Conservation (phyloP, 2,797 vertebrate species). For the Melanotaenia trifasciata region DNA sequence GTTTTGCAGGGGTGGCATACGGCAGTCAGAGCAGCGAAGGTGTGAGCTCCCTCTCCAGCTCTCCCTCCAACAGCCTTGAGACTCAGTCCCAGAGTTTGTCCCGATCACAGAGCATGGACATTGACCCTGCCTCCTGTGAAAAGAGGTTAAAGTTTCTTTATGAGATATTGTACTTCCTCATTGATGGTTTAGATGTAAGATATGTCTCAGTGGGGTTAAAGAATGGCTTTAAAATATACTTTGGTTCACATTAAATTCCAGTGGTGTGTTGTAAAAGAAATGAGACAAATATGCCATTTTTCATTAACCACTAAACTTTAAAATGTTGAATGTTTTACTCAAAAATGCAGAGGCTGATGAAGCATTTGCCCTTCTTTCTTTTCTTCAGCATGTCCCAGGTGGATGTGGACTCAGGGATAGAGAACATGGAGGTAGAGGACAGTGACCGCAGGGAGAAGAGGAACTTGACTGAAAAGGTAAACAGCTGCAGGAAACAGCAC, state of each 20-base stretch:
- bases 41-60: slow-evolving; percentile 99
- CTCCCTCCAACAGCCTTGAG: slow-evolving; percentile 98
- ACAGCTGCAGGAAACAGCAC: slow-evolving; percentile 70
- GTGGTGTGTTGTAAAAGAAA: slow-evolving; percentile 1
- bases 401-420: slow-evolving; percentile 99
- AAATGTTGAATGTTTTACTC: slow-evolving; percentile 1
- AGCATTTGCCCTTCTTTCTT: slow-evolving; percentile 45
- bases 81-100: slow-evolving; percentile 98
- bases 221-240: neutral
- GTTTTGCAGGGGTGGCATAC: slow-evolving; percentile 88
- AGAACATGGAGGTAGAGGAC: slow-evolving; percentile 99
- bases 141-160: slow-evolving; percentile 89
- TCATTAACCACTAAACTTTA: neutral
- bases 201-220: neutral
- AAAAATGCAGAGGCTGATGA: slow-evolving; percentile 1
- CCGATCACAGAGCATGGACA: slow-evolving; percentile 99
- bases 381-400: slow-evolving; percentile 96
- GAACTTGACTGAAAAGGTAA: slow-evolving; percentile 94
- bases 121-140: slow-evolving; percentile 97
- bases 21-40: slow-evolving; percentile 99
- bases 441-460: slow-evolving; percentile 96
- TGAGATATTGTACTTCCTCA: neutral
- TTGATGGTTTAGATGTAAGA: slow-evolving; percentile 4
- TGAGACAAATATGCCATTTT: neutral
- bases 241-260: neutral